Evolutionary conservation across 2,888 invertebrate genomes (phyloP), one percentile per base, ranked within the genome.

Genomic region (Cheilosia variabilis): DNA sequence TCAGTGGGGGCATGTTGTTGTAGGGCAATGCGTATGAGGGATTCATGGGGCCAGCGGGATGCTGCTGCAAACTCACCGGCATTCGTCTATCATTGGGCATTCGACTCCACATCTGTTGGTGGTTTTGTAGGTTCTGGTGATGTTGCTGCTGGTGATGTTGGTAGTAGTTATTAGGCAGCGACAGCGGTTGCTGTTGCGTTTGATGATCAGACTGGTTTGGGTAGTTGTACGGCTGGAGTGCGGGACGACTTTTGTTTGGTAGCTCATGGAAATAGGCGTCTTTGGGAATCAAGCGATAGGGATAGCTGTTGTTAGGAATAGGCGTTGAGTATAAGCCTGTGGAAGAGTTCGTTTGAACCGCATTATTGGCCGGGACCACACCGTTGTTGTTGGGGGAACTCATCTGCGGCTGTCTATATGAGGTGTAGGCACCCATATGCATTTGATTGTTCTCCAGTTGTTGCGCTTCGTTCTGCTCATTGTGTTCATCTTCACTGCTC

Each of bases 181-280:
- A 58, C 3, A 76, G 9, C 4, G 57, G 68, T 34, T 66, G 69
- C 24, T 83, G 72, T 19, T 77, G 83, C 53, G 87, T 73, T 72
- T 86, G 87, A 19, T 88, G 87, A 4, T 87, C 87, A 4, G 83
- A n/a, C 22, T 73, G 87, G 17, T 57, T 79, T 17, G 62, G 15
- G 41, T 75, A 79, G 45, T 43, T 31, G 71, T 71, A 58, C 0
- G 75, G 41, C 41, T 73, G 80, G 10, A 68, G 19, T 34, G 72
- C 19, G 9, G 87, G 62, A 31, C 87, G 88, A 52, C 88, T 88
- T 60, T 93, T 92, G 89, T 94, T 94, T 0, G 94, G 93, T 45
- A 94, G 92, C 75, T 94, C 94, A 88, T 94, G 94, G 88, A 94
- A 94, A 89, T 94, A 94, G 1, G 94, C 94, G 90, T 94, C 94